Percentiles rank a stretch among this genome's conserved stretches.
Evolutionary conservation across 2,113 vertebrate genomes (phyloP).

Genomic region (Corythornis vintsioides): DNA sequence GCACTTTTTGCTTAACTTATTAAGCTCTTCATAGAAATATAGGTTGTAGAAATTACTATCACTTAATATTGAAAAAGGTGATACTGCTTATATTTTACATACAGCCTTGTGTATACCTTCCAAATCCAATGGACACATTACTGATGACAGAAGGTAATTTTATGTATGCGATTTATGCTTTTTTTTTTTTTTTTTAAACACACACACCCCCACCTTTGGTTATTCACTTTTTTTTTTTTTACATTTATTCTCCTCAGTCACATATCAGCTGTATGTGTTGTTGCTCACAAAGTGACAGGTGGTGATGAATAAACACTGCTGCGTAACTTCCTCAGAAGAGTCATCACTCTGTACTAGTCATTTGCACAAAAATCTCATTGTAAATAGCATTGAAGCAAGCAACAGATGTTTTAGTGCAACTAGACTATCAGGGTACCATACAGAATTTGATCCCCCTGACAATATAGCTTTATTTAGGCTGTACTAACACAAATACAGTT

Average conservation of each 20-base stretch:
- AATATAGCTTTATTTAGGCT: background rate
- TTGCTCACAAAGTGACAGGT: background rate
- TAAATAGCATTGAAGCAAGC: background rate
- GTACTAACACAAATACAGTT: background rate
- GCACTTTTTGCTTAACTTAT: background rate
- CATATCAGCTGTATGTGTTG: background rate
- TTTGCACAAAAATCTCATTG: background rate
- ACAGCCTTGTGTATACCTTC: background rate
- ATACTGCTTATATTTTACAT: background rate
- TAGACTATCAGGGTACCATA: background rate
- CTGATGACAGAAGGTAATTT: background rate
- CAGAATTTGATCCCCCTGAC: background rate
- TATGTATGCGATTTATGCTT: background rate
- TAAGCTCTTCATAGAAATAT: background rate
- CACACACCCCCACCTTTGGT: background rate
- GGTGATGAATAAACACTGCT: conserved; percentile 3
- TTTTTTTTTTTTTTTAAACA: too few species aligned
- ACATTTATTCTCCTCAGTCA: background rate
- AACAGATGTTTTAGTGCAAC: background rate
- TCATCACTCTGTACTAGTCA: background rate
- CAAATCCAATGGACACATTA: background rate
- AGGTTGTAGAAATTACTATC: background rate
- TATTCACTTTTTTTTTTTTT: background rate
- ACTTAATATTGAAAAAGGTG: background rate
- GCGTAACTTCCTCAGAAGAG: background rate